A percentile compares a stretch with the other conserved stretches of the same genome.
Evolutionary conservation across 1,140 invertebrate species (phyloP).

Genomic region (Adelges cooleyi): DNA sequence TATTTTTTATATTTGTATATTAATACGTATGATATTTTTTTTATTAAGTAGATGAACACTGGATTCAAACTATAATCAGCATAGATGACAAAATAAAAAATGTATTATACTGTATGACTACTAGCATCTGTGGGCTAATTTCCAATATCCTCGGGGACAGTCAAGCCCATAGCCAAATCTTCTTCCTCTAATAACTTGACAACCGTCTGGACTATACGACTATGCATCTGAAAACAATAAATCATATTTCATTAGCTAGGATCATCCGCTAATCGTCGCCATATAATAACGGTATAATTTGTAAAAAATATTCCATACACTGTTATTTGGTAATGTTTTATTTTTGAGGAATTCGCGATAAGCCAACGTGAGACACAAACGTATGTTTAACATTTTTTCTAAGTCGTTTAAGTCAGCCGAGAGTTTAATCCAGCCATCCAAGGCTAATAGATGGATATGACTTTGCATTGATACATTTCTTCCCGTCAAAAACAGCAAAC

Average conservation of each 20-base stretch:
- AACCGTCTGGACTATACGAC: conserved; percentile 55
- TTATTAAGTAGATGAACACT: no score
- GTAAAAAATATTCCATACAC: neutral
- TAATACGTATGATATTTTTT: no score
- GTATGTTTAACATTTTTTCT: conserved; percentile 34
- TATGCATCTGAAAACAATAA: conserved; percentile 50
- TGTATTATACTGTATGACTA: no score
- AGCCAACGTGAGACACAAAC: conserved; percentile 7
- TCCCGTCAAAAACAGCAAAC: no score
- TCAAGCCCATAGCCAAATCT: conserved; percentile 56
- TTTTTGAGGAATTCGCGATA: conserved; percentile 7
- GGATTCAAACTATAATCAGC: no score
- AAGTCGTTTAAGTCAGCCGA: neutral
- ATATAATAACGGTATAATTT: neutral
- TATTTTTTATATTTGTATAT: no score
- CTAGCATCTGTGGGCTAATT: conserved; percentile 47
- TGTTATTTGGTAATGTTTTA: neutral
- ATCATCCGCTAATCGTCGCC: neutral
- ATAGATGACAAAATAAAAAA: no score
- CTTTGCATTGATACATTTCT: no score
- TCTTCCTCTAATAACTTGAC: conserved; percentile 57
- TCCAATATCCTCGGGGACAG: conserved; percentile 63
- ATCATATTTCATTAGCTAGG: no score
- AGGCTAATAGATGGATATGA: no score
- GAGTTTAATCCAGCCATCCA: neutral